Evolutionary conservation across 1,140 invertebrate genomes (phyloP), one percentile per base, ranked within the genome.

Genomic region (Holcopasites calliopsidis): DNA sequence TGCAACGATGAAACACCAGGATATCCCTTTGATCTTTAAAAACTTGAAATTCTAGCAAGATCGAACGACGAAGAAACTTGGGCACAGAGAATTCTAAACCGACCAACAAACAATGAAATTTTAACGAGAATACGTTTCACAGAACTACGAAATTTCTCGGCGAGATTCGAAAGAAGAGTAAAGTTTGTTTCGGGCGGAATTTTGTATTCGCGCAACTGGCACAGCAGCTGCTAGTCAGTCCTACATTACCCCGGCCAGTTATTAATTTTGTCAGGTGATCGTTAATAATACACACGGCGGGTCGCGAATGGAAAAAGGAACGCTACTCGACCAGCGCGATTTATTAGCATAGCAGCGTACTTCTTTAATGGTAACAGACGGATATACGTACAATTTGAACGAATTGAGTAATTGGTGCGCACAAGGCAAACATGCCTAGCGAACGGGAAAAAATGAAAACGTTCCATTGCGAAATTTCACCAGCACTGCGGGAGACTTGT

Each of bases 181-280:
- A n/a, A n/a, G n/a, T n/a, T n/a, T n/a, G n/a, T n/a, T n/a, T n/a
- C n/a, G n/a, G n/a, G n/a, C n/a, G n/a, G n/a, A n/a, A n/a, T 31
- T 54, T 31, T 54, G 16, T 54, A 23, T 18, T 26, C 8, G 13
- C 26, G 35, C 70, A 72, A 58, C 70, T 64, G 70, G 49, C 42
- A 52, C 70, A 31, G 52, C n/a, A n/a, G n/a, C n/a, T 50, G 35
- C 55, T n/a, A 13, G 7, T 5, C n/a, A n/a, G 1, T 11, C 11
- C 23, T 61, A 35, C 33, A 72, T 72, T 47, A 28, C 35, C 18
- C 10, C 55, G 62, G 42, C 44, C 16, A 13, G 76, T 74, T 83
- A 87, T 85, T 87, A 87, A 87, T 86, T 87, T 86, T 70, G 79
- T 82, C 74, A 69, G 83, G 82, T 82, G 77, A 84, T 86, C 86